Evolutionary conservation across 1,140 invertebrate genomes (phyloP).

Genomic region (Psilanteris sp.): DNA sequence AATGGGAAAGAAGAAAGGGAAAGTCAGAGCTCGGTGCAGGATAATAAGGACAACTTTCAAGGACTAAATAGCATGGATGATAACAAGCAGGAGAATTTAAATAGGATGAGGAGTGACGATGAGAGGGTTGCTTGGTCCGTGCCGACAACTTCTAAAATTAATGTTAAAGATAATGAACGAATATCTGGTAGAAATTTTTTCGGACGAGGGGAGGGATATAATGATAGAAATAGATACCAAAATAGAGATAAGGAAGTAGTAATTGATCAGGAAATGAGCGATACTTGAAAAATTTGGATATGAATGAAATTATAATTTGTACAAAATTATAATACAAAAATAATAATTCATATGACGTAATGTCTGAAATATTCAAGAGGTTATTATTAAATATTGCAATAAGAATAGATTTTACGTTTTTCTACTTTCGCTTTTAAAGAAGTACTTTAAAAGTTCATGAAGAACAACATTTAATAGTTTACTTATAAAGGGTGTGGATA

Average conservation of each 20-base stretch:
- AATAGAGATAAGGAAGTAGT: slow-evolving; percentile 66
- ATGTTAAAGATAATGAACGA: slow-evolving; percentile 77
- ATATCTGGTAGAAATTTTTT: slow-evolving; percentile 73
- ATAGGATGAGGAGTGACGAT: slow-evolving; percentile 55
- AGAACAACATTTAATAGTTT: too few species aligned
- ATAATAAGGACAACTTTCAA: slow-evolving; percentile 63
- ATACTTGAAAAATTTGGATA: slow-evolving; percentile 51
- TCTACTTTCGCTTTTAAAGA: too few species aligned
- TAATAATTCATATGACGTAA: too few species aligned
- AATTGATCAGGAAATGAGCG: slow-evolving; percentile 58
- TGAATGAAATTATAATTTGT: too few species aligned
- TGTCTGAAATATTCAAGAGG: too few species aligned
- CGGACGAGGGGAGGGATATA: slow-evolving; percentile 67
- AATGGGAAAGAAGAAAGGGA: slow-evolving; percentile 50
- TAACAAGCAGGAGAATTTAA: slow-evolving; percentile 67
- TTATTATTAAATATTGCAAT: too few species aligned
- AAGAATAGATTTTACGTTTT: too few species aligned
- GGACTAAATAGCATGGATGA: slow-evolving; percentile 55
- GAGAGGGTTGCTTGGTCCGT: slow-evolving; percentile 75
- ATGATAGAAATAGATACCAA: slow-evolving; percentile 66
- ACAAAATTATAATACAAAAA: too few species aligned
- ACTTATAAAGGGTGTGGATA: too few species aligned
- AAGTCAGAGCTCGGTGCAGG: slow-evolving; percentile 47
- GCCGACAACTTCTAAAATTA: slow-evolving; percentile 77
- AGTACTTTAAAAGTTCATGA: too few species aligned